These are phyloP conservation scores for Corythucha ciliata DNA, from an alignment of 2,888 invertebrate genomes.

Conservation along the genomic window DNA sequence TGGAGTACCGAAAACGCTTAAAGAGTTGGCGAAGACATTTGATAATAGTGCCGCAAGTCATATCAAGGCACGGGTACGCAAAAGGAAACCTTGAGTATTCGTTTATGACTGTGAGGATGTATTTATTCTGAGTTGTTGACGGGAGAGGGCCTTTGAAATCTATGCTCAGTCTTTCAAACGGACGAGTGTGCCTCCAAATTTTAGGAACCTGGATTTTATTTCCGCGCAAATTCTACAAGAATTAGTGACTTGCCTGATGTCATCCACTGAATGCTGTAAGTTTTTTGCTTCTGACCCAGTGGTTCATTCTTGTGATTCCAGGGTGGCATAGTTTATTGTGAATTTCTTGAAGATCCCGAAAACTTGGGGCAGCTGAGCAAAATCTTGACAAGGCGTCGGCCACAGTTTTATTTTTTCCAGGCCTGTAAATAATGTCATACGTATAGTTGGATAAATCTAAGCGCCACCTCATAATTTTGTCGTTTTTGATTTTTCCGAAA, in stretches of 20 bases:
- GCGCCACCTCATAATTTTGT: too few species aligned
- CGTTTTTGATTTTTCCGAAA: too few species aligned
- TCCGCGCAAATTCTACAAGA: conserved; percentile 28
- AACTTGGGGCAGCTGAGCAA: conserved; percentile 12
- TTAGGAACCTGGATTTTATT: conserved; percentile 28
- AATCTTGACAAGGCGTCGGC: conserved; percentile 30
- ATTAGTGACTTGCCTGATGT: conserved; percentile 23
- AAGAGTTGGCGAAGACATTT: too few species aligned
- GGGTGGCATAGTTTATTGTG: conserved; percentile 29
- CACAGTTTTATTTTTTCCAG: conserved; percentile 26
- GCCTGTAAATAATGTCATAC: conserved; percentile 26
- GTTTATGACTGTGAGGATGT: conserved; percentile 26
- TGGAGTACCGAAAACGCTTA: too few species aligned
- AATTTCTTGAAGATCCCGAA: conserved; percentile 14
- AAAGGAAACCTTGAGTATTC: conserved; percentile 29
- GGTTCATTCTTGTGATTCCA: conserved; percentile 27
- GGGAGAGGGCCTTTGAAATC: too few species aligned
- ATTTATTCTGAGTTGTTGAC: conserved; percentile 13
- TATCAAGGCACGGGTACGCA: conserved; percentile 18
- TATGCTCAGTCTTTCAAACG: conserved; percentile 31
- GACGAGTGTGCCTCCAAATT: conserved; percentile 16
- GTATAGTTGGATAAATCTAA: conserved; percentile 21
- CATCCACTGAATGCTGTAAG: conserved; percentile 26
- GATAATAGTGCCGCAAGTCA: conserved; percentile 18
- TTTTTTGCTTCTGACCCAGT: conserved; percentile 29